Evolutionary conservation across 2,797 vertebrate genomes (phyloP).

Genomic region (Rallus crepitans): DNA sequence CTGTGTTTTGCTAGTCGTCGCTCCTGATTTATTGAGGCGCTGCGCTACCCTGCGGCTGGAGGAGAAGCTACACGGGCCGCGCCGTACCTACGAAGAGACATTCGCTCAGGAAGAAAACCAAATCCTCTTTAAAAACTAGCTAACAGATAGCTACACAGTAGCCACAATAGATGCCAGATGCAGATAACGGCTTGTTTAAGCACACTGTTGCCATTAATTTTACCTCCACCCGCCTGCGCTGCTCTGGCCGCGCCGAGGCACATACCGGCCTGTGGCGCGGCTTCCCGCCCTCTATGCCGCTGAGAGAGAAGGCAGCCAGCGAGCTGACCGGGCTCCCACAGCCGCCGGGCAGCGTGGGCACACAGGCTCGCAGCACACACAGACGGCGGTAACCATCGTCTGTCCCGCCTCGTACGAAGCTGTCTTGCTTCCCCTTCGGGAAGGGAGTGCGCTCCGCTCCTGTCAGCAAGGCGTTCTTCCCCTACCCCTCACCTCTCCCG

Average conservation of each 20-base stretch:
- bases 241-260: background rate
- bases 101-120: background rate
- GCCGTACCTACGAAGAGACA: background rate
- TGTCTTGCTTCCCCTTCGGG: no score
- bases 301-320: background rate
- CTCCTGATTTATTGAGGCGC: background rate
- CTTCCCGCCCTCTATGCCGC: background rate
- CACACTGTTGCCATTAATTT: accelerated
- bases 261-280: accelerated
- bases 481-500: background rate
- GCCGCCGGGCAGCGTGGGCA: no score
- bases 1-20: accelerated
- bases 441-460: background rate
- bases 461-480: no score
- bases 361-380: accelerated
- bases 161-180: accelerated
- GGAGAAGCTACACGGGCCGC: no score
- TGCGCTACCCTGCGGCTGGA: background rate
- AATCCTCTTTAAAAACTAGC: background rate
- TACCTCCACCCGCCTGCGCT: background rate
- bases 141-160: accelerated
- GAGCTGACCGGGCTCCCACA: no score
- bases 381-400: background rate
- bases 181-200: background rate
- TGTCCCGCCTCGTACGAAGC: background rate